Conservation (phyloP, 2,797 vertebrate genomes). For the Sardinella longiceps region DNA sequence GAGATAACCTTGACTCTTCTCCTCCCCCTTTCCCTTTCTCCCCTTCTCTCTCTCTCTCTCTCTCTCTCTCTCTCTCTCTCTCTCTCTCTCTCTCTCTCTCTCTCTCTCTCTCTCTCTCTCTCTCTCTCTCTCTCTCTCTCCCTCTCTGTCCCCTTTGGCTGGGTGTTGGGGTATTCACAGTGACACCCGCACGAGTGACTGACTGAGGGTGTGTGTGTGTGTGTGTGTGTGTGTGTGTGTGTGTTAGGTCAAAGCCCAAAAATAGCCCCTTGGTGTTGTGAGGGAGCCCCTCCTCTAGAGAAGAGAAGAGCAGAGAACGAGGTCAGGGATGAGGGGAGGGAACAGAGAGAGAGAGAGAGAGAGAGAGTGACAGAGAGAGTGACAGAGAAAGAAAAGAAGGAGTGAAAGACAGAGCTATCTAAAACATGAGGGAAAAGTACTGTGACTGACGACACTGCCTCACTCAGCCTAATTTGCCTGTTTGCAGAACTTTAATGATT, state of each 20-base stretch:
- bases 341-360: constrained; percentile 30
- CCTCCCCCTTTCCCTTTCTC: constrained; percentile 14
- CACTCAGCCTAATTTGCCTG: constrained; percentile 7
- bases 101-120: constrained; percentile 12
- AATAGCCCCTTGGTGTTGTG: constrained; percentile 86
- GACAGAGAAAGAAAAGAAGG: constrained; percentile 26
- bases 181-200: constrained; percentile 37
- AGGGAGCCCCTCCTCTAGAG: constrained; percentile 71
- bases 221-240: neutral
- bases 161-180: constrained; percentile 41
- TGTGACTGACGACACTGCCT: constrained; percentile 15
- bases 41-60: neutral
- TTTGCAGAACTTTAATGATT: neutral
- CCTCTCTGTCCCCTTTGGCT: constrained; percentile 1
- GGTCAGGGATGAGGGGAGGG: constrained; percentile 42
- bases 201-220: neutral
- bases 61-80: neutral
- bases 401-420: neutral
- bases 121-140: neutral
- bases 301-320: constrained; percentile 61
- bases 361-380: constrained; percentile 34
- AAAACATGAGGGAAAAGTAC: constrained; percentile 31
- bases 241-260: constrained; percentile 86
- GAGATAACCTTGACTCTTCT: constrained; percentile 38
- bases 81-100: constrained; percentile 7